Conservation (phyloP, 1,140 invertebrate species). For the Lerema accius region DNA sequence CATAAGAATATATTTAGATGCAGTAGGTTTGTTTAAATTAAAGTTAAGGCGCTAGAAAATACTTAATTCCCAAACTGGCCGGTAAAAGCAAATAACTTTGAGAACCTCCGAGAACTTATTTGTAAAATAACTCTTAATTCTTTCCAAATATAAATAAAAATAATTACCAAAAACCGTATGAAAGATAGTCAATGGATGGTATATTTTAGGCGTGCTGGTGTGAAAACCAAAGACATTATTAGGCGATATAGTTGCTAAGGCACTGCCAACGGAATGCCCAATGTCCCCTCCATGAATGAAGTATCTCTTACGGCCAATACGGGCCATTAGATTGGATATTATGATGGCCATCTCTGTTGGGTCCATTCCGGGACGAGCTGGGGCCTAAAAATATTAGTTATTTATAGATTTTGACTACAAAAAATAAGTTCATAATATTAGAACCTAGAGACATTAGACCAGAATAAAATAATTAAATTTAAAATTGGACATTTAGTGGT, state of each 20-base stretch:
- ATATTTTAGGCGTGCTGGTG: conserved; percentile 57
- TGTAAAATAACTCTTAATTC: no score
- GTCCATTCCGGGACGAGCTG: conserved; percentile 85
- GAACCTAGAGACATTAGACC: no score
- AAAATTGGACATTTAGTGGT: no score
- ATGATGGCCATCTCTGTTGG: conserved; percentile 86
- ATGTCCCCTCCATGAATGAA: conserved; percentile 94
- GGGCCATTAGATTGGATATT: conserved; percentile 91
- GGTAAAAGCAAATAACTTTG: no score
- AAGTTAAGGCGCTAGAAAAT: no score
- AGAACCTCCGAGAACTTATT: no score
- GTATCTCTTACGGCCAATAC: conserved; percentile 89
- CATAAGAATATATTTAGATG: no score
- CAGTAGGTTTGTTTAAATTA: no score
- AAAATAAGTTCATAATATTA: no score
- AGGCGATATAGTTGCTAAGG: conserved; percentile 87
- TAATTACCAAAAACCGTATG: conserved; percentile 50
- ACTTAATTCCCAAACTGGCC: no score
- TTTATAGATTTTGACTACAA: conserved; percentile 3
- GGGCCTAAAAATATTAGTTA: conserved; percentile 63
- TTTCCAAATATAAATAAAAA: no score
- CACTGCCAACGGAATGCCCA: conserved; percentile 85
- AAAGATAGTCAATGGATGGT: conserved; percentile 40
- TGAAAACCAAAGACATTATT: conserved; percentile 86
- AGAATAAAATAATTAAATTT: no score